Base-by-base conservation (phyloP, 2,797 vertebrate species). In the Falco cherrug region DNA sequence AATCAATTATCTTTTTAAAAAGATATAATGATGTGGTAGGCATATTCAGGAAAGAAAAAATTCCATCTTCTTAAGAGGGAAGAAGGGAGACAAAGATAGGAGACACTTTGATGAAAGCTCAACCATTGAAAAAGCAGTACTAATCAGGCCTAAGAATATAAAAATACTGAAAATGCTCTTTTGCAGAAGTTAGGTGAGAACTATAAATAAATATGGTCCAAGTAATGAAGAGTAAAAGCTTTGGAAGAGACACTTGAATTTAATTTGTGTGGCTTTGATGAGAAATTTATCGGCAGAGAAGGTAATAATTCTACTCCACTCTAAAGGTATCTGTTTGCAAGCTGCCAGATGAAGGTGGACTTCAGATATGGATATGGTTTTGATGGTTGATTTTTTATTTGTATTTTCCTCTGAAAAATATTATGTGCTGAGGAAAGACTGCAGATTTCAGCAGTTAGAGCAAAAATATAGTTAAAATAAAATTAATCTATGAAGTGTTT, bases 401-500 rank as follows among this genome's bases (percentile, higher is more conserved):
- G 53, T 87, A 56, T 92, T 88, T 86, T 56, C 93, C 43, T 57
- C 45, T 88, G 53, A 93, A 89, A 94, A 83, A 89, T n/a, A 84
- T 53, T 47, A 63, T 7, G 8, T 48, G 24, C 88, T 65, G 37
- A 37, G n/a, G 41, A 86, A 87, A 94, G 17, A 69, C 54, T 24
- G 67, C 59, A 63, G 75, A 95, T 69, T 85, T 73, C 89, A 96
- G 79, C 37, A 93, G 50, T 65, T 91, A 1, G 3, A 92, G 45
- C 26, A 89, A 47, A 87, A 68, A 73, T 53, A 51, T 51, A 84
- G 95, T 90, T 87, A 82, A 90, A 95, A 94, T 83, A 82, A 90
- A 95, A 94, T 83, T 73, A 54, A 75, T 89, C 13, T 60, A 77
- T 79, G 79, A 70, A 75, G 37, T 29, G 39, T 80, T 87, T 89